These are phyloP conservation scores for Paragorgia papillata DNA, from an alignment of 92 coral and sea anemone species.

Conservation along the genomic window DNA sequence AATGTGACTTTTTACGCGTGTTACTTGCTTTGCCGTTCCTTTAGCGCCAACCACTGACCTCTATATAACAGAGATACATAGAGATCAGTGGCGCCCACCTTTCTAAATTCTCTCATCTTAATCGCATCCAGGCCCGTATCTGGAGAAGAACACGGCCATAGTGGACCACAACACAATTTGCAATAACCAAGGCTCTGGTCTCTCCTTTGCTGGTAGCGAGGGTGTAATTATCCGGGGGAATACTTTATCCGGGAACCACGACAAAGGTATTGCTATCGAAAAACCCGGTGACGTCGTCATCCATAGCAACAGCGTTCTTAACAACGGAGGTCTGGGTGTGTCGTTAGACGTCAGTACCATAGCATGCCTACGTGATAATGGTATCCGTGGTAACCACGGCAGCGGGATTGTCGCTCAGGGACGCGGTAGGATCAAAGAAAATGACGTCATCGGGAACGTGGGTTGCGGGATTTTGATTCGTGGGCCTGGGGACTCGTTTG, in stretches of 20 bases:
- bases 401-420: conserved; percentile 80
- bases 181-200: conserved; percentile 89
- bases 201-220: conserved; percentile 83
- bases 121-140: conserved; percentile 68
- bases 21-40: too few species aligned
- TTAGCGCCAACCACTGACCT: too few species aligned
- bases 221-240: conserved; percentile 85
- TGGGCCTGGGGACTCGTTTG: conserved; percentile 96
- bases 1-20: too few species aligned
- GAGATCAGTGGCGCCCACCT: too few species aligned
- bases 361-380: conserved; percentile 86
- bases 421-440: conserved; percentile 84
- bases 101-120: not conserved
- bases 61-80: too few species aligned
- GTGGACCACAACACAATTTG: conserved; percentile 85
- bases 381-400: conserved; percentile 88
- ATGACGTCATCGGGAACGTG: conserved; percentile 83
- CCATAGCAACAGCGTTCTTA: conserved; percentile 80
- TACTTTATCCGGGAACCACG: conserved; percentile 79
- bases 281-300: conserved; percentile 91
- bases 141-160: conserved; percentile 85
- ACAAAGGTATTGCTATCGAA: conserved; percentile 85
- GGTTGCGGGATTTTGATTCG: conserved; percentile 73
- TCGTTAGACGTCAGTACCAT: conserved; percentile 70
- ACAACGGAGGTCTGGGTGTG: conserved; percentile 81